Evolutionary conservation across 2,113 vertebrate genomes (phyloP).

Genomic region (Corythaixoides concolor): DNA sequence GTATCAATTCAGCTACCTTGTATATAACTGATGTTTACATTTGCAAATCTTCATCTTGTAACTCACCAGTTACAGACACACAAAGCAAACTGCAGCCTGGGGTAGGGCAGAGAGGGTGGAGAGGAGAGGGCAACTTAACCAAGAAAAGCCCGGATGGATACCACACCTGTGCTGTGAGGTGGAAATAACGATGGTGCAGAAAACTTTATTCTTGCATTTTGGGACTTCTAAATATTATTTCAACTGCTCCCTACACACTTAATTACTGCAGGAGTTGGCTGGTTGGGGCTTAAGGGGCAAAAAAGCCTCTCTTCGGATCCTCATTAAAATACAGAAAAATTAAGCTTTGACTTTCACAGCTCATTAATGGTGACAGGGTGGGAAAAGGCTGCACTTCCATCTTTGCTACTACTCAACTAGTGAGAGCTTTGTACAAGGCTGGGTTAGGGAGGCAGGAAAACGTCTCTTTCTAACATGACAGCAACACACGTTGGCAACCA

Average conservation of each 20-base stretch:
- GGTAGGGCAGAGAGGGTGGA: neutral
- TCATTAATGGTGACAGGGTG: constrained; percentile 53
- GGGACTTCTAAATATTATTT: constrained; percentile 45
- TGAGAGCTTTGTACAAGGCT: neutral
- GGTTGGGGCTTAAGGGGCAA: constrained; percentile 30
- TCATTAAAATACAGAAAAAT: constrained; percentile 55
- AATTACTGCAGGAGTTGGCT: constrained; percentile 39
- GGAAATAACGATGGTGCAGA: neutral
- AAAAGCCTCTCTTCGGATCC: constrained; percentile 5
- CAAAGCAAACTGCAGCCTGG: neutral
- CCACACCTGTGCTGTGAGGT: constrained; percentile 10
- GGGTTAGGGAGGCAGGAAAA: neutral
- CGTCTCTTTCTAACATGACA: neutral
- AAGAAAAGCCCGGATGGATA: neutral
- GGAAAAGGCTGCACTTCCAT: constrained; percentile 41
- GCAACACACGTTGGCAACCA: neutral
- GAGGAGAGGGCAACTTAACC: neutral
- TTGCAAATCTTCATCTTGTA: neutral
- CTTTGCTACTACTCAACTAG: neutral
- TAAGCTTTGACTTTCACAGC: constrained; percentile 59
- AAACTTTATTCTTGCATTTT: constrained; percentile 18
- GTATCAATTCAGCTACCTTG: neutral
- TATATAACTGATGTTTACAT: neutral
- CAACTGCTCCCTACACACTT: constrained; percentile 29
- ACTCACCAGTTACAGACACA: neutral